Evolutionary conservation across 2,113 vertebrate species (phyloP), one percentile per base, ranked within the genome.

Genomic region (Lophotis ruficrista): DNA sequence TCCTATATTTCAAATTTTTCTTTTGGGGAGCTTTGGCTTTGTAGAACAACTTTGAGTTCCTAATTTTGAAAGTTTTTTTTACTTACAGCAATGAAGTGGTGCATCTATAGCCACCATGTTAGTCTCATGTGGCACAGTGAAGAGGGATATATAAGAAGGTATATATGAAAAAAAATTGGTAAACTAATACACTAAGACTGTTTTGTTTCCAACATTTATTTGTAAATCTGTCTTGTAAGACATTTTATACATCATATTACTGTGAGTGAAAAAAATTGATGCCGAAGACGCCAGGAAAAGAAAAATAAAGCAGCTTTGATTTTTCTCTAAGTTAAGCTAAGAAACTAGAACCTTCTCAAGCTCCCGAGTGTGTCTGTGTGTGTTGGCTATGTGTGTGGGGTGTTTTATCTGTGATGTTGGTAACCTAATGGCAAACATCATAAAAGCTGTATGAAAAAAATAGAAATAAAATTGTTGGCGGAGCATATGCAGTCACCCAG

Each of bases 371-470:
- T 83, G 30, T 88, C n/a, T 93, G 33, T 94, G 22, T 4, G 2
- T 70, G 60, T 73, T 83, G 58, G 35, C 45, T 84, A 41, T 31
- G 23, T 41, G 66, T 41, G 35, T 0, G 65, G 31, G 7, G 13
- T 88, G 14, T 92, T 93, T 87, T 78, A 87, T 89, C 56, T 84
- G 18, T 89, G 64, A 33, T 81, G 51, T 22, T 90, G 71, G 54
- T 89, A 92, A 85, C 56, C 60, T 86, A 87, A 83, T 94, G 50
- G 83, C 60, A 96, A 95, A 86, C 37, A 66, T 93, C 47, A 86
- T 77, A 88, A 94, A 83, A 91, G 6, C 37, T 83, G 11, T 35
- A 50, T 1, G 0, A 66, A 91, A 92, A 69, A 41, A 75, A n/a
- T 2, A 72, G 82, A 86, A 89, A 38, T 5, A 62, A 87, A 76